Conservation (phyloP, 2,113 vertebrate species). For the Rhea pennata region DNA sequence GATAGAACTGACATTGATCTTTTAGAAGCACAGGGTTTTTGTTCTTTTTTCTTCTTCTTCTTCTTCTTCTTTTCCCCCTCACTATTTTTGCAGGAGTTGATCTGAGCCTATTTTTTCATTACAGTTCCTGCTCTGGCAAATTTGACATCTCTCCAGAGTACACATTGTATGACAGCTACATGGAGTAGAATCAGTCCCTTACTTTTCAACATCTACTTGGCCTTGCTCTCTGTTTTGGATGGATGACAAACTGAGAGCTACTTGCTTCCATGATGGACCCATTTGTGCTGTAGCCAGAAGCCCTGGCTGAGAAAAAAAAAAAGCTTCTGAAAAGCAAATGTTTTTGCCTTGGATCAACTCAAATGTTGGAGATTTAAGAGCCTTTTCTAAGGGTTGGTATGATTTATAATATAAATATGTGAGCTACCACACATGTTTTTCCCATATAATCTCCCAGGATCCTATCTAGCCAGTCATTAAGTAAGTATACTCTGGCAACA, state of each 20-base stretch:
- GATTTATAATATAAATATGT: background rate
- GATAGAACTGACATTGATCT: background rate
- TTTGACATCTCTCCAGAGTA: slow-evolving; percentile 53
- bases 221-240: slow-evolving; percentile 8
- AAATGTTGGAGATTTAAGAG: background rate
- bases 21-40: background rate
- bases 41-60: no score
- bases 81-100: background rate
- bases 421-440: background rate
- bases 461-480: background rate
- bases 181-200: slow-evolving; percentile 6
- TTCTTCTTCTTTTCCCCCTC: no score
- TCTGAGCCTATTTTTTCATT: slow-evolving; percentile 47
- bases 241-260: slow-evolving; percentile 1
- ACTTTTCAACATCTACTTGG: slow-evolving; percentile 6
- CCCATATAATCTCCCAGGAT: background rate
- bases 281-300: slow-evolving; percentile 10
- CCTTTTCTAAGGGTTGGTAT: background rate
- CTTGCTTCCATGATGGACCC: background rate
- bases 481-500: background rate
- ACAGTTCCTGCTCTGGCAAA: slow-evolving; percentile 19
- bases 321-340: background rate
- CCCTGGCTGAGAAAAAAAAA: background rate
- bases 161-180: slow-evolving; percentile 59
- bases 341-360: background rate